Evolutionary conservation across 2,113 vertebrate genomes (phyloP), one percentile per base, ranked within the genome.

Genomic region (Alligator sinensis): DNA sequence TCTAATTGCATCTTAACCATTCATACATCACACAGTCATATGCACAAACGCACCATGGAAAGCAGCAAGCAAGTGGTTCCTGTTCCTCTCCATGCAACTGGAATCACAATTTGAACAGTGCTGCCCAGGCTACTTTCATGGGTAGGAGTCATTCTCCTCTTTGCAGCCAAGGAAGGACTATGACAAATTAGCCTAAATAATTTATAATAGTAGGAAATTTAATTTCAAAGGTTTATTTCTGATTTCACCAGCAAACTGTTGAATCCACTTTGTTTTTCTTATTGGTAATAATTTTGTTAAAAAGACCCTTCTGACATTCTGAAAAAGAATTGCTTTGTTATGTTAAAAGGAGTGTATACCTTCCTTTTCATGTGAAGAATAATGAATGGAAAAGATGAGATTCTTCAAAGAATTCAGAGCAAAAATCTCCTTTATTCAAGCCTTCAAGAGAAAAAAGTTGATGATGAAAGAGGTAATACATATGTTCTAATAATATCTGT

Each of bases 241-340:
- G 30, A 86, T 94, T 89, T 80, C 90, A 91, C 89, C 89, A 80
- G n/a, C 78, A 79, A 3, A 9, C 78, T 93, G 88, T 87, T 91
- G 34, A 96, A 87, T 92, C 58, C 94, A 10, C 5, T 81, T 21
- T 22, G 21, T 13, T 38, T 58, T 62, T 27, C 30, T 34, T 61
- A 47, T 17, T 62, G 27, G 28, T 91, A 81, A 16, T 47, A 14
- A 13, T 81, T 54, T 89, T 93, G 87, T 78, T 89, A 76, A 87
- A 92, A 94, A 85, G 28, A 83, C 54, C 12, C 22, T 84, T 55
- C 82, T 87, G 82, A 27, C 64, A 83, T 87, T 94, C 59, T 58
- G 9, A 10, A 47, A 79, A 88, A 63, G 22, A 90, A 92, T 91
- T 24, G 81, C 47, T 94, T 89, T 3, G 77, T 94, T 88, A 90